Base-by-base conservation (phyloP, 2,888 invertebrate species). In the Mycogona germanica region DNA sequence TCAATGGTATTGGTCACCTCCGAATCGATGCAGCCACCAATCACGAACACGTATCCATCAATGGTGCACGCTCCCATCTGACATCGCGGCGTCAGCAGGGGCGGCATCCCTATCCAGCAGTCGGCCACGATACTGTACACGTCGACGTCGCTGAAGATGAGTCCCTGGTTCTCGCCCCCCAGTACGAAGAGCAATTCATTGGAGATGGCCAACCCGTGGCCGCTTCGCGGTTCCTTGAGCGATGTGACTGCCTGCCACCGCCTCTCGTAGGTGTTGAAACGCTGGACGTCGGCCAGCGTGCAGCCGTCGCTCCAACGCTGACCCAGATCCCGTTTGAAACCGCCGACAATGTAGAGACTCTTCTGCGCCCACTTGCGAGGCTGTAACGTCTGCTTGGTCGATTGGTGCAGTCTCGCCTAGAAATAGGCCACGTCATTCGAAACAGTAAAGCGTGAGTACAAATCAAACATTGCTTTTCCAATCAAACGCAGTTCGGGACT, bases 11-110 rank as follows among this genome's bases (percentile, higher is more conserved):
- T 82, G 1, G 88, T 89, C 67, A 92, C 87, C 66, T 89, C 88
- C 57, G 85, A 84, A 0, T 91, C 92, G 30, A 92, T 82, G 91
- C 92, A 92, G 3, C 93, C 93, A 41, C 93, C 92, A 62, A 93
- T 80, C 0, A 89, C 91, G 67, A 85, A 88, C 56, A 93, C 71
- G 63, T 78, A 79, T 28, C 86, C 87, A 61, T 86, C 82, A 69
- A 86, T 78, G 14, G 85, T 83, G 64, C 87, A 87, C 58, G 91
- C 72, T 1, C 92, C 91, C 67, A 92, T 87, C 68, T 89, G 91
- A 71, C 89, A 92, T 23, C 93, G 76, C 0, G 87, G 84, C 61
- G 85, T 83, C 58, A 81, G 79, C 84, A 87, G 85, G 12, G 79
- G 78, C 5, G 81, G 75, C 63, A 82, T 78, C 21, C 54, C 57